Percentiles rank a stretch among this genome's conserved stretches.
Evolutionary conservation across 2,797 vertebrate genomes (phyloP).

Genomic region (Protonibea diacanthus): DNA sequence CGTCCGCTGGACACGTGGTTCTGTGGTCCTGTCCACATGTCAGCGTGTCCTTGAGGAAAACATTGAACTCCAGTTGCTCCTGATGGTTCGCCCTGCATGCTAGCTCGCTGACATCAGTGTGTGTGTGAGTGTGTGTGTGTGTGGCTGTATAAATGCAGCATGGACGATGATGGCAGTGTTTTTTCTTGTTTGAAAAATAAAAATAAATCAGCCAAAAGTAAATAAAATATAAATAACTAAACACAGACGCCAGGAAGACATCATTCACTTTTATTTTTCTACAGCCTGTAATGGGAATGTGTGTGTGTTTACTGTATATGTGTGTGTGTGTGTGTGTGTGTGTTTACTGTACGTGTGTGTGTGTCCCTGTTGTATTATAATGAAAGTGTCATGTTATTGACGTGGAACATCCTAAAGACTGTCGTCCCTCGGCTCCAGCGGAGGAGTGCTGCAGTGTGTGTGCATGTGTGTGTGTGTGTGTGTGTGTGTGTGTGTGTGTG

Average conservation of each 20-base stretch:
- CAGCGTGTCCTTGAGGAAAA: too few relatives aligned
- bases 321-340: constrained; percentile 14
- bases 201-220: too few relatives aligned
- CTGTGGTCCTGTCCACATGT: too few relatives aligned
- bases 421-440: constrained; percentile 41
- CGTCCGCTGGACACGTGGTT: too few relatives aligned
- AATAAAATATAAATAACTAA: not conserved
- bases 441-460: constrained; percentile 19
- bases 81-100: too few relatives aligned
- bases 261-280: constrained; percentile 32
- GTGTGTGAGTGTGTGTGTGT: too few relatives aligned
- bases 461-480: constrained; percentile 15
- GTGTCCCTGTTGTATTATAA: constrained; percentile 40
- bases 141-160: too few relatives aligned
- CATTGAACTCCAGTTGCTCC: too few relatives aligned
- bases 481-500: constrained; percentile 19
- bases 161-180: too few relatives aligned
- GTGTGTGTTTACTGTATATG: constrained; percentile 18
- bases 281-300: constrained; percentile 7
- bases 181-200: too few relatives aligned
- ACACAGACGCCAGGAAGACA: not conserved
- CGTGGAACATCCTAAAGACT: constrained; percentile 58
- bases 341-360: constrained; percentile 21
- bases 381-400: constrained; percentile 70
- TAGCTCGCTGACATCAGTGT: too few relatives aligned